Percentiles rank a stretch among this genome's conserved stretches.
Evolutionary conservation across 2,797 vertebrate species (phyloP).

Genomic region (Alauda arvensis): DNA sequence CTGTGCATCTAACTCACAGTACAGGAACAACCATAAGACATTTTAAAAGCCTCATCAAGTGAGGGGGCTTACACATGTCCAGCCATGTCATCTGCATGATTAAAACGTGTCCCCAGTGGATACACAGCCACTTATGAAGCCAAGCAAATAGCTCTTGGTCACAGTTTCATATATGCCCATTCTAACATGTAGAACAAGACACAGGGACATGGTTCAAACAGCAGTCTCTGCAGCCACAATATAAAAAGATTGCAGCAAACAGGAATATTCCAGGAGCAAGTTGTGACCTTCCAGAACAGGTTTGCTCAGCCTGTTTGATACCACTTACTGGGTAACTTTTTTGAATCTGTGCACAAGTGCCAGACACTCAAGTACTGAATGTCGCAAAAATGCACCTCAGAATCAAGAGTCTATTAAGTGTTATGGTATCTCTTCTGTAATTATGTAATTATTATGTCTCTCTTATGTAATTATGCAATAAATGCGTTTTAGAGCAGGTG

Average conservation of each 20-base stretch:
- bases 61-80: not conserved
- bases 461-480: not conserved
- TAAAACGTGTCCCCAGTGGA: not conserved
- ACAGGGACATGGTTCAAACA: not conserved
- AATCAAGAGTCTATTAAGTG: not conserved
- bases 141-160: not conserved
- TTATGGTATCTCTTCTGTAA: not conserved
- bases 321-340: accelerated
- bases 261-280: not conserved
- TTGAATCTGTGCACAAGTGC: not conserved
- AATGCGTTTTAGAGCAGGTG: not conserved
- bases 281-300: not conserved
- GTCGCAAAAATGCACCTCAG: not conserved
- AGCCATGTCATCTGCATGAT: not conserved
- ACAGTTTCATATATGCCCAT: not conserved
- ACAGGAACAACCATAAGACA: not conserved
- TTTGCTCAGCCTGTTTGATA: not conserved
- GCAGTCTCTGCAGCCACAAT: not conserved
- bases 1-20: not conserved
- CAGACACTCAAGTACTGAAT: not conserved
- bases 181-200: not conserved
- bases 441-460: not conserved
- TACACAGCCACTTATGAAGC: accelerated
- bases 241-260: not conserved
- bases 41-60: not conserved